Percentiles rank a stretch among this genome's conserved stretches.
phyloP scores from a whole-genome alignment of 2,797 vertebrate species.

The Anas capensis region DNA sequence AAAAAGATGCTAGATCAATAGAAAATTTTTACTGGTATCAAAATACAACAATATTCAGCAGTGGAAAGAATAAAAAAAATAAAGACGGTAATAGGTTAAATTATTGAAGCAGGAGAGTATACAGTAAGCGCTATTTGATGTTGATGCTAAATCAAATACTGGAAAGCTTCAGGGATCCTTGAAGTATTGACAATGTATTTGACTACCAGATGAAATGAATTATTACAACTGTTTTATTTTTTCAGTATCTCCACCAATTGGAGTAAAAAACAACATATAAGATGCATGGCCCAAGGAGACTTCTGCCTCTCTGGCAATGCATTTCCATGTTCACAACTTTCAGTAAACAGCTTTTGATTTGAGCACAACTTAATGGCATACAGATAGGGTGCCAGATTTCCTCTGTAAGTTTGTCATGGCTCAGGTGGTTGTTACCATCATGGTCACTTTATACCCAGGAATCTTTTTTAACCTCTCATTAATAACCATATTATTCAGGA shows the following conservation, averaged over 20 bases:
- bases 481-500: neutral
- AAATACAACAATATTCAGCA: neutral
- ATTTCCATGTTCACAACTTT: neutral
- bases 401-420: neutral
- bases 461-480: neutral
- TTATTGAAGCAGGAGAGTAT: neutral
- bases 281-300: neutral
- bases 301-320: neutral
- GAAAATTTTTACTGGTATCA: neutral
- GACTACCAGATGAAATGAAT: constrained; percentile 24
- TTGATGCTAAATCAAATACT: neutral
- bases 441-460: neutral
- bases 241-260: neutral
- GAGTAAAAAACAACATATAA: neutral
- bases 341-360: neutral
- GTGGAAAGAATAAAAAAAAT: constrained; percentile 2
- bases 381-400: neutral
- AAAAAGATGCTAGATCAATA: neutral
- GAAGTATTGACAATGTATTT: constrained; percentile 23
- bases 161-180: constrained; percentile 8
- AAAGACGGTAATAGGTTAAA: neutral
- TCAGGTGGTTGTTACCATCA: neutral
- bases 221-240: neutral
- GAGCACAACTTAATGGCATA: neutral
- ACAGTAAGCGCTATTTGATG: neutral